Base-by-base conservation (phyloP, 2,888 invertebrate genomes). In the Nebria salina region DNA sequence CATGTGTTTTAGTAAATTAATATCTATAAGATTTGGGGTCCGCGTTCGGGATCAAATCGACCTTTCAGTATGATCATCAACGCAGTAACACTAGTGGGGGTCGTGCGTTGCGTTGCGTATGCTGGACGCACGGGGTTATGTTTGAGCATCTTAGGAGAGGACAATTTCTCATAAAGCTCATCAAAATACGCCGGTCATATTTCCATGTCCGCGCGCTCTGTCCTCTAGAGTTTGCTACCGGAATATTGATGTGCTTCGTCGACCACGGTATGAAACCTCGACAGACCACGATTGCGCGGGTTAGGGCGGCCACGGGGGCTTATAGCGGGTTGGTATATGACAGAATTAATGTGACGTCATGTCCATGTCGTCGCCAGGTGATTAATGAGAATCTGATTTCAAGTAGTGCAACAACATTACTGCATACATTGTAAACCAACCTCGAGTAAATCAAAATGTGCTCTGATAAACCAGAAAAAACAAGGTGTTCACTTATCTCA, bases 311-410 rank as follows among this genome's bases (percentile, higher is more conserved):
- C 6, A 20, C 70, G 70, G 70, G 20, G 11, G 26, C 15, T 8
- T n/a, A 25, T 70, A 20, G 6, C 4, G 70, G 25, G 70, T 54
- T 54, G 70, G 75, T 73, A 84, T 83, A 84, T 83, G 84, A 83
- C 84, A 83, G 85, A 86, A 87, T 86, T 86, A 86, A 87, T 87
- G 86, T 86, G 86, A 86, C 86, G 86, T 86, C 86, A 86, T 85
- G 86, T 86, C 84, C 84, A 85, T 85, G 87, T 86, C 87, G 85
- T 86, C 85, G 84, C 84, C 87, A 87, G 86, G 86, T 87, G 87
- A 87, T 87, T 87, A 86, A 87, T 87, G 86, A 83, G 83, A 83
- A 84, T 84, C 84, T 83, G 84, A 85, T 85, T 84, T 85, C 76
- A 76, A 81, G 81, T 81, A 76, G 65, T 65, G 76, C 66, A 65